Evolutionary conservation across 2,888 invertebrate species (phyloP), one percentile per base, ranked within the genome.

Genomic region (Brachyptera putata): DNA sequence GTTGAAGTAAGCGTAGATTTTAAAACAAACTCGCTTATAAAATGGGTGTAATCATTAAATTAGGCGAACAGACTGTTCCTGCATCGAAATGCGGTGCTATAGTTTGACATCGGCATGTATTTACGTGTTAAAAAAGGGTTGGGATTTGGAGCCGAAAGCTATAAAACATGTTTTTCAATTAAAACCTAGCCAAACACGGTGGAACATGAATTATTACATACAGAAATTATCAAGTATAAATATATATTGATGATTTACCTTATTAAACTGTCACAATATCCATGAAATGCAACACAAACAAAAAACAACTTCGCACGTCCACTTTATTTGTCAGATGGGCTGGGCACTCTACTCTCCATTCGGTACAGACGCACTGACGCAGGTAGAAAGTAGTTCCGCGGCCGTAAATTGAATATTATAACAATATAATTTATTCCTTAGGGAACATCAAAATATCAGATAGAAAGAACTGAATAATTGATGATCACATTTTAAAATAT

Each of bases 261-360:
- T 63, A 62, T 24, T 48, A 55, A 34, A 30, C 21, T 34, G 48
- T 53, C 58, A 46, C 21, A 60, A 63, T 63, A 63, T 63, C 63
- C 63, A 63, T 63, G 50, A 56, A 60, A 46, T 26, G 30, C n/a
- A 24, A 43, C 34, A 58, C 58, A 26, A 50, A 55, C 60, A 55
- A 13, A 39, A 50, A 41, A 56, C 57, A 37, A 49, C 57, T 30
- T 30, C 30, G 11, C 30, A n/a, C 30, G 30, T 30, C 41, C 21
- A 43, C 49, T 58, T 56, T 43, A 26, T 30, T 16, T 36, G 7
- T 36, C 39, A 46, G 50, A 55, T 57, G 63, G 63, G 63, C 30
- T 57, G 53, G 63, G 63, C 63, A 63, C 63, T 49, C 24, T 30
- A 14, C 39, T n/a, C 39, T 22, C 24, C 21, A 24, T 24, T 46